A percentile compares a stretch with the other conserved stretches of the same genome.
These are phyloP conservation scores for Nycticebus coucang DNA, from an alignment of 2,113 vertebrate species.

Conservation along the genomic window DNA sequence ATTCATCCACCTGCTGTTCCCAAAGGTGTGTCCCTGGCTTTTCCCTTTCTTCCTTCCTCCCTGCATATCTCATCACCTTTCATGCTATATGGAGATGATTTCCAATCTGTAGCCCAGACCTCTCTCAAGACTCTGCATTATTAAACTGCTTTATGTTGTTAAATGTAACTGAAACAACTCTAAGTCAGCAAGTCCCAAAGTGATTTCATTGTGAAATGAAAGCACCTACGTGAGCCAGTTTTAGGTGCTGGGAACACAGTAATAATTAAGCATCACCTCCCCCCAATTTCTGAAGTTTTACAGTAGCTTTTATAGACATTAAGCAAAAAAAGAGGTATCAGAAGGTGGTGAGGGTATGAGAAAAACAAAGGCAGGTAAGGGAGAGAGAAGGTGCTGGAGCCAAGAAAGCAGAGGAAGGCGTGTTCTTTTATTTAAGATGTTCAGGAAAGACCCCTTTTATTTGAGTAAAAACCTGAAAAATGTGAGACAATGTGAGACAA, in stretches of 20 bases:
- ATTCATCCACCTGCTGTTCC: background rate
- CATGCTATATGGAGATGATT: rapidly evolving
- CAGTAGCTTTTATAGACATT: too few species aligned
- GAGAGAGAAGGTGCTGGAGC: background rate
- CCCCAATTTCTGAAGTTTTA: background rate
- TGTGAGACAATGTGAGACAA: background rate
- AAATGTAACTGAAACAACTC: background rate
- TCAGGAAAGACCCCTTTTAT: background rate
- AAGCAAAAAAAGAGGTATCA: background rate
- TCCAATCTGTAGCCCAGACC: background rate
- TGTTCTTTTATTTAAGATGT: background rate
- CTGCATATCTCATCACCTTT: background rate
- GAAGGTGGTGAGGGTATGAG: background rate
- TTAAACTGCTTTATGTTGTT: background rate
- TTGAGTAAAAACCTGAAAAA: background rate
- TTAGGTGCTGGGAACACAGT: background rate
- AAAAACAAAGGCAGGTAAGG: background rate
- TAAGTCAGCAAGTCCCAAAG: background rate
- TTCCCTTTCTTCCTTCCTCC: background rate
- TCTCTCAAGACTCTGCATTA: background rate
- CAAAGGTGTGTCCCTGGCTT: background rate
- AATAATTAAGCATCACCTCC: background rate
- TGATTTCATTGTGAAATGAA: background rate
- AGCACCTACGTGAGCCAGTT: background rate
- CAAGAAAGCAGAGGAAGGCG: rapidly evolving